Evolutionary conservation across 2,797 vertebrate genomes (phyloP), one percentile per base, ranked within the genome.

Genomic region (Nannoperca australis): DNA sequence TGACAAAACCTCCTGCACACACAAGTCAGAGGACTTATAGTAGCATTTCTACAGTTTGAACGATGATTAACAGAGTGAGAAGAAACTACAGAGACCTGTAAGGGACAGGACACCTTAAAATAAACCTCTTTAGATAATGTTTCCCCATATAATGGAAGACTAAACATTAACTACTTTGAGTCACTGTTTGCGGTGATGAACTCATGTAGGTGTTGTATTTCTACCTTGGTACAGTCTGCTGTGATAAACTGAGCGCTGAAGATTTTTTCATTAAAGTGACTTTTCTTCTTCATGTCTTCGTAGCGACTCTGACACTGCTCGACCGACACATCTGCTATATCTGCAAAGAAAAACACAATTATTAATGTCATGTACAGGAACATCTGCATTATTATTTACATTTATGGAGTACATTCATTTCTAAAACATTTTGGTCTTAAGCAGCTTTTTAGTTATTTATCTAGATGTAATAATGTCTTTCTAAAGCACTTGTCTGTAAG

Each of bases 191-290:
- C 7, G 1, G 10, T 3, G 20, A 56, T 20, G n/a, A 11, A 8
- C 7, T 4, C 9, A 53, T 13, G 12, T 56, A 18, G 32, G 30
- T 18, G 15, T 0, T 18, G 59, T 6, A 15, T 17, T 2, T 61
- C 36, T 80, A 91, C 98, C 97, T 97, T 98, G 60, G 96, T 95
- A 73, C 97, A 97, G 93, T 99, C 98, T 2, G 97, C 96, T 4
- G 96, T 95, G 93, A 99, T 95, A 79, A 99, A 99, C 85, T 99
- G 96, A n/a, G 97, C 97, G 49, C 85, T 94, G 93, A 97, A 99
- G 82, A 98, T 92, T 63, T 64, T 91, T 14, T 98, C 97, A 1
- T 94, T 95, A 0, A 85, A 79, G 38, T 95, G 95, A 88, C 94
- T 91, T 65, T 94, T 96, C 70, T 78, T 95, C 88, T 88, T 98